phyloP scores from a whole-genome alignment of 2,888 invertebrate species.

The Zelleria hepariella region DNA sequence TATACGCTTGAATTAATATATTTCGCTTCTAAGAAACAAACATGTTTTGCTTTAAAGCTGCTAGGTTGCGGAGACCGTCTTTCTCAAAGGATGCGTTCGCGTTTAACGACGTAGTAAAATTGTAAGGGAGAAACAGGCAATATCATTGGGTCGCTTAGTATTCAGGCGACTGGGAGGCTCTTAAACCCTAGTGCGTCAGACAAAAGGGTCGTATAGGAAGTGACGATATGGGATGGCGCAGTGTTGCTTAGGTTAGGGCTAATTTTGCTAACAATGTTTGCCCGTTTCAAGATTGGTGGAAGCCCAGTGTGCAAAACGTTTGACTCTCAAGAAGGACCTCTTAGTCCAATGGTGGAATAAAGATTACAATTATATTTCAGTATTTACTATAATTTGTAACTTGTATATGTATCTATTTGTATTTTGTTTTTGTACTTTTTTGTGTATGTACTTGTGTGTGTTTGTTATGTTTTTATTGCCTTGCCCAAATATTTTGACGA shows the following conservation, averaged over 20 bases:
- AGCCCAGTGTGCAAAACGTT: too few species aligned
- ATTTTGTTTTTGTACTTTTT: too few species aligned
- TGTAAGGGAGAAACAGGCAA: background rate
- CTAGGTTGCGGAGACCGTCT: slow-evolving; percentile 9
- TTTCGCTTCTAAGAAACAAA: slow-evolving; percentile 17
- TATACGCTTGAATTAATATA: slow-evolving; percentile 28
- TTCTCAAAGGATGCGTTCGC: background rate
- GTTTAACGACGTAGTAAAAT: background rate
- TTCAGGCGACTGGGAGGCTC: background rate
- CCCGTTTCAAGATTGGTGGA: too few species aligned
- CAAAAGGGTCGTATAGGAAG: background rate
- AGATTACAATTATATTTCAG: too few species aligned
- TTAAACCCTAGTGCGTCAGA: background rate
- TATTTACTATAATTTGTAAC: too few species aligned
- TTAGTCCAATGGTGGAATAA: too few species aligned
- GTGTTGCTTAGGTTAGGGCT: background rate
- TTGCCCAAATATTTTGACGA: too few species aligned
- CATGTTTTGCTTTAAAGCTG: slow-evolving; percentile 12
- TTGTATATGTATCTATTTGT: too few species aligned
- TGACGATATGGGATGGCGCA: background rate
- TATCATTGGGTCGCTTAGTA: background rate
- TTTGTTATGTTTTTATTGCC: too few species aligned
- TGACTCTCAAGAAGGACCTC: too few species aligned
- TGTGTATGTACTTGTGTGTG: too few species aligned
- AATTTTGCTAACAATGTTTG: background rate